phyloP scores from a whole-genome alignment of 2,797 vertebrate genomes.

The Cygnus olor region DNA sequence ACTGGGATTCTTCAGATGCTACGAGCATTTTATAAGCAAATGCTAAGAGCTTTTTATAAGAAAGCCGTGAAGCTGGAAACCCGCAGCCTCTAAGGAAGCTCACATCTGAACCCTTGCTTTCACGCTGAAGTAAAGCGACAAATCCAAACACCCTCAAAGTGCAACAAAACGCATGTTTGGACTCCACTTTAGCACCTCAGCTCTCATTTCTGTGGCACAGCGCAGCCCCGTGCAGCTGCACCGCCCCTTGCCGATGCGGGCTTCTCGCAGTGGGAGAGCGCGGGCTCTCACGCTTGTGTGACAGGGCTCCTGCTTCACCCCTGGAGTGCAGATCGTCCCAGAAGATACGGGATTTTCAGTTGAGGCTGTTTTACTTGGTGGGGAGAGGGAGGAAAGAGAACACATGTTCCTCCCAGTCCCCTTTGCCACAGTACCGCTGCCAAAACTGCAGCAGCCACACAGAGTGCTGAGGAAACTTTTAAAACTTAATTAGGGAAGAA shows the following conservation, averaged over 20 bases:
- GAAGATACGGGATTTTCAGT: neutral
- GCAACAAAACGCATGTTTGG: neutral
- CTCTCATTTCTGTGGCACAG: neutral
- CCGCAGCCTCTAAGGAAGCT: neutral
- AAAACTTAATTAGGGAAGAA: constrained; percentile 80
- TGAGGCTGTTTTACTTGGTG: neutral
- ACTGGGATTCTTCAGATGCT: neutral
- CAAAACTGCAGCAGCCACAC: constrained; percentile 80
- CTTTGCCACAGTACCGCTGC: constrained; percentile 67
- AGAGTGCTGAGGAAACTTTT: constrained; percentile 79
- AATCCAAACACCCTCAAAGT: neutral
- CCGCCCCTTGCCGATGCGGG: neutral
- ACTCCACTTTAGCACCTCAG: neutral
- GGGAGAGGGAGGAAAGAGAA: neutral
- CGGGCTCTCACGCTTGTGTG: neutral
- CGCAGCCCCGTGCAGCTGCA: neutral
- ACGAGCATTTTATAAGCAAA: neutral
- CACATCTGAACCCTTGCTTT: neutral
- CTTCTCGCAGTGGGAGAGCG: neutral
- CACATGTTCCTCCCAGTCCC: neutral
- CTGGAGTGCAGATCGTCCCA: neutral
- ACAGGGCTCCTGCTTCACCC: neutral
- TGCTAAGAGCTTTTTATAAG: neutral
- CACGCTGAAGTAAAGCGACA: neutral
- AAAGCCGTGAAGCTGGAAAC: neutral